These are phyloP conservation scores for Micoletzkya japonica DNA, from an alignment of 2,888 invertebrate species.

Conservation along the genomic window DNA sequence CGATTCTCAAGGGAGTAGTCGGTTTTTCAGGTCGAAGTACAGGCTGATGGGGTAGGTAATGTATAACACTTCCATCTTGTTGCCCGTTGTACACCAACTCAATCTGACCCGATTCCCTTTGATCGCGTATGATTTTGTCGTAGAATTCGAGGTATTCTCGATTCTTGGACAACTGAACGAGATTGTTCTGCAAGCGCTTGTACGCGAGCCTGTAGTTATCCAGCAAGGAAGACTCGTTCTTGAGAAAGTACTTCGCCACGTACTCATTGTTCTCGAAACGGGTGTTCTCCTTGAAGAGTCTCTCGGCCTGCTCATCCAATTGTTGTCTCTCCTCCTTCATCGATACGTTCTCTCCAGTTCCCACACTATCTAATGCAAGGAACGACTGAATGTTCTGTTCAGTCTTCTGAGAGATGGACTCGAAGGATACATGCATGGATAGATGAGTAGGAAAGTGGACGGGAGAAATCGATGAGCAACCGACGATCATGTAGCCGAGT, in stretches of 20 bases:
- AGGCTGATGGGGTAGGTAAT: not conserved
- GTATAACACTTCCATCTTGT: not conserved
- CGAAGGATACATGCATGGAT: too few relatives aligned
- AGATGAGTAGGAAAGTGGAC: too few relatives aligned
- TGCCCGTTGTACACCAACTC: not conserved
- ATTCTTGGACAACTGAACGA: not conserved
- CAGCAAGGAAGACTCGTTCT: not conserved
- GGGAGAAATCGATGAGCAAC: too few relatives aligned
- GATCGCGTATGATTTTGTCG: not conserved
- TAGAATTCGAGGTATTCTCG: not conserved
- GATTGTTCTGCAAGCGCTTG: not conserved
- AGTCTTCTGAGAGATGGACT: too few relatives aligned
- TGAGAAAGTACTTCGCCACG: not conserved
- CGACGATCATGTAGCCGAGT: too few relatives aligned
- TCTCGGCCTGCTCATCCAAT: not conserved
- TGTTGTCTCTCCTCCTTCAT: not conserved
- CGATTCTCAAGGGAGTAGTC: slow-evolving; percentile 33
- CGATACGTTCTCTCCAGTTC: too few relatives aligned
- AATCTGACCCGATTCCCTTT: not conserved
- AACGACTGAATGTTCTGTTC: too few relatives aligned
- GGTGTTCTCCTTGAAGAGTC: not conserved
- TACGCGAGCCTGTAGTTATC: not conserved
- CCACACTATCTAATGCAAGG: too few relatives aligned
- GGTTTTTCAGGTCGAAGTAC: not conserved
- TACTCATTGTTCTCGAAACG: not conserved